phyloP scores from a whole-genome alignment of 2,888 invertebrate genomes.

The Leucania comma region DNA sequence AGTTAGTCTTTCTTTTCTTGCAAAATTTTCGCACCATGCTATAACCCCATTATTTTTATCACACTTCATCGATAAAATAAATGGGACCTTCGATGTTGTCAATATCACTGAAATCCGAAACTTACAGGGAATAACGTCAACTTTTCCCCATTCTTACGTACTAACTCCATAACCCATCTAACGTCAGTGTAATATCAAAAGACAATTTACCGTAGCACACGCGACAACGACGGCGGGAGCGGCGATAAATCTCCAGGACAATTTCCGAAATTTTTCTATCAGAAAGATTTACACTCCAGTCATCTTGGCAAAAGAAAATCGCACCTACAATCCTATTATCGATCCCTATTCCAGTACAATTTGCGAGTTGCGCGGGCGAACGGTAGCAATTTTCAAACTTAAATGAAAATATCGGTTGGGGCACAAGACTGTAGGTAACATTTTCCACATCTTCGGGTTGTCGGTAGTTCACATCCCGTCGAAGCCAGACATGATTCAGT shows the following conservation, averaged over 20 bases:
- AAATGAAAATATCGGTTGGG: constrained; percentile 88
- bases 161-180: constrained; percentile 68
- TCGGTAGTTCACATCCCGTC: constrained; percentile 62
- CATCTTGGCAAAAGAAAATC: constrained; percentile 86
- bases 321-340: constrained; percentile 89
- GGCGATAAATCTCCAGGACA: constrained; percentile 84
- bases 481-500: constrained; percentile 60
- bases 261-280: constrained; percentile 90
- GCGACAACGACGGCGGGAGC: constrained; percentile 64
- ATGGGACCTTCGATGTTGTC: constrained; percentile 13
- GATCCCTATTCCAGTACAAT: constrained; percentile 89
- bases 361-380: constrained; percentile 84
- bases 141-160: constrained; percentile 40
- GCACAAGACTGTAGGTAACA: constrained; percentile 71
- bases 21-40: not conserved
- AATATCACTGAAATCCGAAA: constrained; percentile 45
- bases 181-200: constrained; percentile 77
- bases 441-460: constrained; percentile 61
- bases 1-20: not conserved
- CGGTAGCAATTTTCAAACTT: constrained; percentile 88
- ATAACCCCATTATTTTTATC: not conserved
- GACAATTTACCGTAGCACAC: constrained; percentile 81
- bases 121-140: constrained; percentile 44
- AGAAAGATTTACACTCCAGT: constrained; percentile 86
- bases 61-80: constrained; percentile 31